These are phyloP conservation scores for Alloscopus bannaensis DNA, from an alignment of 2,888 invertebrate species.

Conservation along the genomic window DNA sequence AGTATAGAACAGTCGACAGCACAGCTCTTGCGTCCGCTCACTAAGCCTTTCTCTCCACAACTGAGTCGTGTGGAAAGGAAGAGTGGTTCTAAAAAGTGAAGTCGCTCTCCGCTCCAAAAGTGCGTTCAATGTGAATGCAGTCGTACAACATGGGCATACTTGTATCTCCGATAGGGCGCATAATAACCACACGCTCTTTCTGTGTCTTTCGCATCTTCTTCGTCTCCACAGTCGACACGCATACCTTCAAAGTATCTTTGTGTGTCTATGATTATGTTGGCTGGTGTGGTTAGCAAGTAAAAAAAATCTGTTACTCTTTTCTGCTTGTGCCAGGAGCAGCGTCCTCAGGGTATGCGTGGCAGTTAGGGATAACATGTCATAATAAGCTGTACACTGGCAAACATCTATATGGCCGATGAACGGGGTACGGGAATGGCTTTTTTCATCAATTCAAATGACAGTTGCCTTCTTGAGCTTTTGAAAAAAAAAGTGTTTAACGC, in stretches of 20 bases:
- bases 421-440: slow-evolving; percentile 58
- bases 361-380: slow-evolving; percentile 21
- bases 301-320: too few relatives aligned
- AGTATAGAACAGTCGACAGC: slow-evolving; percentile 24
- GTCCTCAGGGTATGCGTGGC: slow-evolving; percentile 18
- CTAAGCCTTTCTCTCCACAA: slow-evolving; percentile 69
- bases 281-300: too few relatives aligned
- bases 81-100: slow-evolving; percentile 53
- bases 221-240: background rate
- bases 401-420: background rate
- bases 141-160: too few relatives aligned
- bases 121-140: too few relatives aligned
- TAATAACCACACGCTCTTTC: background rate
- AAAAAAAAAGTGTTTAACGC: slow-evolving; percentile 37
- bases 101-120: slow-evolving; percentile 18
- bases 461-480: slow-evolving; percentile 1
- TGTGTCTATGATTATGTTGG: background rate
- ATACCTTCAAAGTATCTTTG: slow-evolving; percentile 12
- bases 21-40: slow-evolving; percentile 51
- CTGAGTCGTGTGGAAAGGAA: slow-evolving; percentile 63
- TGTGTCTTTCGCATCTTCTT: background rate
- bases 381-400: slow-evolving; percentile 15
- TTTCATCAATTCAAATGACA: background rate
- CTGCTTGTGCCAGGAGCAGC: slow-evolving; percentile 2
- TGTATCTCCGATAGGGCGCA: background rate